These are phyloP conservation scores for Drosophila glabriapex DNA, from an alignment of 2,888 invertebrate species.

Conservation along the genomic window DNA sequence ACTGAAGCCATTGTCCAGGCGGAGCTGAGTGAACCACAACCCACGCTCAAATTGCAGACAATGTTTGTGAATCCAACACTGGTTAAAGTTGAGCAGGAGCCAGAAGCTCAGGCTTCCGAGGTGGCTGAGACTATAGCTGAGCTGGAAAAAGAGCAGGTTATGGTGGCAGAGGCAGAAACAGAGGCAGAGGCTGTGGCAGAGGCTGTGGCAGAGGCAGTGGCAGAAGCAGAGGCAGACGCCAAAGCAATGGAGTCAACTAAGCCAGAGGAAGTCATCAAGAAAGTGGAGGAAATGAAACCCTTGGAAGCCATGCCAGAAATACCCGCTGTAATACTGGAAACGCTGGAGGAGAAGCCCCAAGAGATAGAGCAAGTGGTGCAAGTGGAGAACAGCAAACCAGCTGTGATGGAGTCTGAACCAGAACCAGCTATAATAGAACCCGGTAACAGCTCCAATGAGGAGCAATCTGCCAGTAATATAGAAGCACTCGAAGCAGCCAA, in stretches of 20 bases:
- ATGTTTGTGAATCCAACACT: constrained; percentile 55
- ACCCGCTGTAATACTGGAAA: constrained; percentile 71
- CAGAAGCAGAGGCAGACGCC: neutral
- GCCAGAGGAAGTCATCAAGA: constrained; percentile 1
- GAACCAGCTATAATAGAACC: constrained; percentile 61
- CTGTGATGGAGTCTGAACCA: neutral
- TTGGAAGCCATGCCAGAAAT: constrained; percentile 76
- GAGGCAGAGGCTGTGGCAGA: neutral
- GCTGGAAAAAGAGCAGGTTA: constrained; percentile 15
- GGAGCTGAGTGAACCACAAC: constrained; percentile 66
- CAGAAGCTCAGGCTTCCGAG: constrained; percentile 72
- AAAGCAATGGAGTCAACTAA: neutral
- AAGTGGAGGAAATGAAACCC: constrained; percentile 41
- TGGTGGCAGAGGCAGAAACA: neutral
- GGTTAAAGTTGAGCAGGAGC: constrained; percentile 35
- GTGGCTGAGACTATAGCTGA: constrained; percentile 62
- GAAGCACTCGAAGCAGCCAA: constrained; percentile 64
- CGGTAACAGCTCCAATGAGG: constrained; percentile 48
- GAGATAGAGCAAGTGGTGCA: constrained; percentile 15
- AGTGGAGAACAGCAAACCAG: neutral
- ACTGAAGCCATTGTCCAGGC: constrained; percentile 53
- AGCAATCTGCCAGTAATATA: constrained; percentile 28
- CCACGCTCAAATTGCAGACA: constrained; percentile 70
- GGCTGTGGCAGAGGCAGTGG: neutral
- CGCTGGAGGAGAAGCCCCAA: constrained; percentile 44